Conservation (phyloP, 2,888 invertebrate species). For the Thymelicus lineola region DNA sequence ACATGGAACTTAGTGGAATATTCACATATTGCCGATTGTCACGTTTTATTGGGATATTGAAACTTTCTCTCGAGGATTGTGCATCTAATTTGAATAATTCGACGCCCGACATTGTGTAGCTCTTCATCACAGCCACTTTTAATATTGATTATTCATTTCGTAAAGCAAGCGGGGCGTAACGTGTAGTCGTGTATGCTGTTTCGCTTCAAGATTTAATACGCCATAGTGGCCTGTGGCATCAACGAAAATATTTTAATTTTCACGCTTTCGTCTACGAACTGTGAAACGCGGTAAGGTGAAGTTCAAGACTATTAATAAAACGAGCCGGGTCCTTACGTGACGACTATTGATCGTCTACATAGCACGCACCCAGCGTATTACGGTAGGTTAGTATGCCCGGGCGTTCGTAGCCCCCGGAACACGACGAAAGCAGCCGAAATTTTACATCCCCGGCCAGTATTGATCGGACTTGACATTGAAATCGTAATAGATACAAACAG, state of each 20-base stretch:
- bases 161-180: constrained; percentile 26
- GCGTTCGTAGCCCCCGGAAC: constrained; percentile 77
- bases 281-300: constrained; percentile 71
- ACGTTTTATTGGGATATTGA: constrained; percentile 79
- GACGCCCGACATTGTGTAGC: constrained; percentile 64
- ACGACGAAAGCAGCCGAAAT: constrained; percentile 78
- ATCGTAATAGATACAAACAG: constrained; percentile 81
- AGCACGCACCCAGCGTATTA: constrained; percentile 78
- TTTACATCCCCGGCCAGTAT: constrained; percentile 81
- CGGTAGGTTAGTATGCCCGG: constrained; percentile 83
- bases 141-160: constrained; percentile 58
- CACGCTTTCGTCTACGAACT: constrained; percentile 73
- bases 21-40: constrained; percentile 79
- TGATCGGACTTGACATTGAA: constrained; percentile 86
- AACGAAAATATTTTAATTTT: constrained; percentile 62
- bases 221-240: constrained; percentile 62
- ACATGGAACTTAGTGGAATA: constrained; percentile 79
- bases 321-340: constrained; percentile 73
- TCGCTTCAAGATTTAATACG: constrained; percentile 35
- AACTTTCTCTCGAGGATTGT: constrained; percentile 74
- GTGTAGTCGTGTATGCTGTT: constrained; percentile 2
- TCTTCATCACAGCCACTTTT: constrained; percentile 53
- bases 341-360: constrained; percentile 77
- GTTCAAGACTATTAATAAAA: constrained; percentile 84
- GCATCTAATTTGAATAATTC: constrained; percentile 78